Base-by-base conservation (phyloP, 1,140 invertebrate species). In the Drosophila equinoxialis region DNA sequence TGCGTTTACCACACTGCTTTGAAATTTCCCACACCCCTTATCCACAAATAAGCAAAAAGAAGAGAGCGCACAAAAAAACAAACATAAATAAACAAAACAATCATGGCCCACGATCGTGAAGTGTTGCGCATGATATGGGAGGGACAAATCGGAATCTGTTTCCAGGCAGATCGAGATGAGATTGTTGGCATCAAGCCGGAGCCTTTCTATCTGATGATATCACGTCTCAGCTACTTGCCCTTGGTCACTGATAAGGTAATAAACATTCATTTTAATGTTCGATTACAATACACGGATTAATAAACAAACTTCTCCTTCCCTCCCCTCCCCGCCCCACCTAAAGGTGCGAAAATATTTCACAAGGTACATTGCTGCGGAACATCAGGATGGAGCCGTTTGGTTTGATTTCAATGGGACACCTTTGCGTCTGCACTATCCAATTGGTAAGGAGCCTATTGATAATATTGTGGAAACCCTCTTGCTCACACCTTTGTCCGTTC, bases 391-490 rank as follows among this genome's bases (percentile, higher is more conserved):
- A 89, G 97, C 99, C 92, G 97, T 99, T 94, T 99, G 98, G 98
- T 93, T 99, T 45, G 98, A 99, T 86, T 98, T 95, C 90, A 97
- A 98, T 93, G 97, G 97, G 17, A 95, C 95, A 68, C 97, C 98
- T 10, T 92, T 99, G 14, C 99, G 98, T 93, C 98, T 98, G 96
- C 98, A 99, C 92, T 97, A 98, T 93, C 98, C 99, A 14, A 97
- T 99, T 81, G 99, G 99, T 59, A 66, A 58, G 48, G 20, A 35
- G 33, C 14, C 30, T 20, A 2, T 30, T 6, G 1, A 10, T 33
- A 0, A 39, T 55, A 11, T 8, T 37, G 37, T 13, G 37, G 3
- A n/a, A 37, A 10, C 35, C 10, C 6, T 30, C 30, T 30, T 30
- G 30, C 30, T 1, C 30, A 30, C 30, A 30, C 6, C 30, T 30